phyloP scores from a whole-genome alignment of 2,797 vertebrate species.

The Monodelphis domestica region DNA sequence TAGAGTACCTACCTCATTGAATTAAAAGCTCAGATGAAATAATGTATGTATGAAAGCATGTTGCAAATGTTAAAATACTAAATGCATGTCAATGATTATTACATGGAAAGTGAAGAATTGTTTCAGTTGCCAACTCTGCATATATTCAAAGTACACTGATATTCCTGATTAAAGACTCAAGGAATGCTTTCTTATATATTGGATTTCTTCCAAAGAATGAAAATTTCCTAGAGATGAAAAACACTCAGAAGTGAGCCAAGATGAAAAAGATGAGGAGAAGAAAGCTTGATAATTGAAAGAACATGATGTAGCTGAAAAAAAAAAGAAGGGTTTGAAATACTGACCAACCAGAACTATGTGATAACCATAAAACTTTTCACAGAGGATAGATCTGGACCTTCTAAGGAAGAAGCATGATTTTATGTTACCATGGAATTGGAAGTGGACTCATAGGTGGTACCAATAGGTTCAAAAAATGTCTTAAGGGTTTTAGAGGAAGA shows the following conservation, averaged over 20 bases:
- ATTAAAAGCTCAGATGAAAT: background rate
- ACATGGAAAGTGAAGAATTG: background rate
- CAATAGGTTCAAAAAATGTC: background rate
- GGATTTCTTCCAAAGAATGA: background rate
- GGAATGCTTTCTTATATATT: background rate
- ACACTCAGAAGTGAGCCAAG: background rate
- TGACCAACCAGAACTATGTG: background rate
- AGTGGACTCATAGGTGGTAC: background rate
- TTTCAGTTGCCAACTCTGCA: background rate
- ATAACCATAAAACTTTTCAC: background rate
- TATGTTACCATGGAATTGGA: background rate
- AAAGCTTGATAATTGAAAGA: background rate
- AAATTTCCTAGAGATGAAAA: background rate
- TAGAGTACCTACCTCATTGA: background rate
- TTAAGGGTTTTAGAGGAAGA: background rate
- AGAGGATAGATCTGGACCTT: background rate
- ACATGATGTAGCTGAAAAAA: background rate
- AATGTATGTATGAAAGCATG: background rate
- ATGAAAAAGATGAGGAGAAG: background rate
- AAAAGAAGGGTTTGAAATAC: background rate
- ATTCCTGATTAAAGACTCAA: background rate
- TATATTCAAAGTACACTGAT: background rate
- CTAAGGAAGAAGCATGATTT: background rate
- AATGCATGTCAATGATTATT: background rate
- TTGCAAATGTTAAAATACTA: background rate